Conservation (phyloP, 2,888 invertebrate species). For the Thysanoteuthis rhombus region DNA sequence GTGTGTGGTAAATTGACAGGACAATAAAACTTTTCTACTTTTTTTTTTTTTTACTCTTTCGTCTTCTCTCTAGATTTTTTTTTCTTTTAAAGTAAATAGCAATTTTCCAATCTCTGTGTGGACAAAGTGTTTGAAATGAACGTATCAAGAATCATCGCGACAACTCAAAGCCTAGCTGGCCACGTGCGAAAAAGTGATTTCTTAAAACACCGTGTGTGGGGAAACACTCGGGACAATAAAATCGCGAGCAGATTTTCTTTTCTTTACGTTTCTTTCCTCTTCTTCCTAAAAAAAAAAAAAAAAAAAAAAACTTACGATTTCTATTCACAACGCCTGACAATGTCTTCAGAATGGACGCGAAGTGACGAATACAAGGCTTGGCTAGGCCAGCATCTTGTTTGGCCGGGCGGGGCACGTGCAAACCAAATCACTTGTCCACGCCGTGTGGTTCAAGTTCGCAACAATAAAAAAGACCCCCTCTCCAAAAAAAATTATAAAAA, state of each 20-base stretch:
- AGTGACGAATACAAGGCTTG: neutral
- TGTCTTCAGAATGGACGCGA: neutral
- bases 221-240: neutral
- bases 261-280: neutral
- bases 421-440: neutral
- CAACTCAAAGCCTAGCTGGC: neutral
- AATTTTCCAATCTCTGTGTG: neutral
- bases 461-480: conserved; percentile 13
- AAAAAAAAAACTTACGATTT: conserved; percentile 24
- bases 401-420: conserved; percentile 1
- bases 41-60: neutral
- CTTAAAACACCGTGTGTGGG: neutral
- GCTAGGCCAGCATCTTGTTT: conserved; percentile 1
- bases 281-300: neutral
- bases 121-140: conserved; percentile 26
- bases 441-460: neutral
- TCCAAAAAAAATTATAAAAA: neutral
- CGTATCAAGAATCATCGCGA: neutral
- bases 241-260: neutral
- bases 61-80: neutral
- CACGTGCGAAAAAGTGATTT: conserved; percentile 29
- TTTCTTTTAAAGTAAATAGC: neutral
- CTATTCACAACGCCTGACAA: neutral
- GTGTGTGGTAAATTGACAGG: conserved; percentile 13
- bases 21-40: neutral